Percentiles rank a stretch among this genome's conserved stretches.
Conservation (phyloP, 2,113 vertebrate species). For the Opisthocomus hoazin region DNA sequence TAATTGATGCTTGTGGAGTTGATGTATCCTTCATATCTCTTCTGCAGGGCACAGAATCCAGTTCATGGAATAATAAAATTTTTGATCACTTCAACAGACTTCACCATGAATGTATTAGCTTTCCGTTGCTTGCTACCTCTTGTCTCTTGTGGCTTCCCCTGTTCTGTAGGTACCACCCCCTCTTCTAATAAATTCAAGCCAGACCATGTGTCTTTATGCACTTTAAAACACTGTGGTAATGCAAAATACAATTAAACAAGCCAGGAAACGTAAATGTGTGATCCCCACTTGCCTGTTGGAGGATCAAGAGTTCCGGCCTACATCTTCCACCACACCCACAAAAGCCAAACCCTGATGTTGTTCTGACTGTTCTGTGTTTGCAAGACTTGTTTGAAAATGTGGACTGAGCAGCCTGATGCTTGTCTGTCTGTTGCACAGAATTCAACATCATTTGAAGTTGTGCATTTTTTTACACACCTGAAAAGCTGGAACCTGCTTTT, state of each 20-base stretch:
- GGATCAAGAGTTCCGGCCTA: neutral
- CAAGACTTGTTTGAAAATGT: neutral
- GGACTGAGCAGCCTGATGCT: neutral
- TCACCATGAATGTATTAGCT: neutral
- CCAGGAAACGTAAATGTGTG: neutral
- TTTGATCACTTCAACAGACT: neutral
- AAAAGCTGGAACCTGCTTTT: neutral
- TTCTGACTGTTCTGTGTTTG: neutral
- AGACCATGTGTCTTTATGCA: neutral
- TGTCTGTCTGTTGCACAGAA: neutral
- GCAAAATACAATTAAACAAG: neutral
- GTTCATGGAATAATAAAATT: neutral
- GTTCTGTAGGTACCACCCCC: neutral
- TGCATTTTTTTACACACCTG: neutral
- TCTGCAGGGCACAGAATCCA: neutral
- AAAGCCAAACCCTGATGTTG: neutral
- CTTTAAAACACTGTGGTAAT: neutral
- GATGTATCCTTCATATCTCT: neutral
- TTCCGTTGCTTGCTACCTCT: neutral
- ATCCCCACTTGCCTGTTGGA: fast-evolving
- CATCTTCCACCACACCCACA: neutral
- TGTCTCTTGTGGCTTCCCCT: neutral
- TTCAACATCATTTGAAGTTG: neutral
- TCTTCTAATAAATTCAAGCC: neutral
- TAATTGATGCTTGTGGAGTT: neutral